Percentiles rank a stretch among this genome's conserved stretches.
Evolutionary conservation across 2,113 vertebrate genomes (phyloP).

Genomic region (Paracanthobrama guichenoti): DNA sequence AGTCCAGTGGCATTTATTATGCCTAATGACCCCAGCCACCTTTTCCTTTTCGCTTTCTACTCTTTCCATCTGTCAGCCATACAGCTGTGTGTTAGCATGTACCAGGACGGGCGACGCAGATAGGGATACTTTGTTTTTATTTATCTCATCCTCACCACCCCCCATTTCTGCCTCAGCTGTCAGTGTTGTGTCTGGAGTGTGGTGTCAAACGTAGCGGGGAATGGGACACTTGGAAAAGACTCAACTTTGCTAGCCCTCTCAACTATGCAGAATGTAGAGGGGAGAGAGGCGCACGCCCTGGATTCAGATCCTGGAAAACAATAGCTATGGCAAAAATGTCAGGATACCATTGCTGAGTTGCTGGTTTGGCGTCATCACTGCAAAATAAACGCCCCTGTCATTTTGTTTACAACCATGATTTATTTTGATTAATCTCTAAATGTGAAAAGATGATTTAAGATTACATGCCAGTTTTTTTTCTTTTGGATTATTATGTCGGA

Average conservation of each 20-base stretch:
- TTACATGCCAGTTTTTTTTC: neutral
- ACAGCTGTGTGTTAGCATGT: constrained; percentile 74
- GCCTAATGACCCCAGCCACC: constrained; percentile 66
- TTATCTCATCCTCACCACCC: constrained; percentile 71
- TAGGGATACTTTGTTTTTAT: constrained; percentile 90
- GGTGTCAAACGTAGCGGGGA: constrained; percentile 71
- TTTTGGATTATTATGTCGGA: neutral
- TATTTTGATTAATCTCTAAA: constrained; percentile 40
- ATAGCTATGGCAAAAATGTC: constrained; percentile 69
- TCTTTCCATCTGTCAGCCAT: constrained; percentile 81
- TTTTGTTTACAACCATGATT: constrained; percentile 41
- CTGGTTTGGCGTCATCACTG: constrained; percentile 22
- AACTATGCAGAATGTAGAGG: constrained; percentile 74
- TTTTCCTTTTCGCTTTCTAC: constrained; percentile 63
- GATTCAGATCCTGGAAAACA: constrained; percentile 68
- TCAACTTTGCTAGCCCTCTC: constrained; percentile 81
- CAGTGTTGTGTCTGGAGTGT: constrained; percentile 95
- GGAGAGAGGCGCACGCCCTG: constrained; percentile 72
- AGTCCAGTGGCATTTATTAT: constrained; percentile 81
- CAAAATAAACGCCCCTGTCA: constrained; percentile 21
- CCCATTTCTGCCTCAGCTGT: constrained; percentile 80
- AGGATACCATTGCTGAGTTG: constrained; percentile 54
- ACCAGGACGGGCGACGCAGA: constrained; percentile 43
- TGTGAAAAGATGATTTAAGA: constrained; percentile 5
- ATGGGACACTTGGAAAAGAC: constrained; percentile 77